Base-by-base conservation (phyloP, 1,140 invertebrate genomes). In the Oscheius sp. region DNA sequence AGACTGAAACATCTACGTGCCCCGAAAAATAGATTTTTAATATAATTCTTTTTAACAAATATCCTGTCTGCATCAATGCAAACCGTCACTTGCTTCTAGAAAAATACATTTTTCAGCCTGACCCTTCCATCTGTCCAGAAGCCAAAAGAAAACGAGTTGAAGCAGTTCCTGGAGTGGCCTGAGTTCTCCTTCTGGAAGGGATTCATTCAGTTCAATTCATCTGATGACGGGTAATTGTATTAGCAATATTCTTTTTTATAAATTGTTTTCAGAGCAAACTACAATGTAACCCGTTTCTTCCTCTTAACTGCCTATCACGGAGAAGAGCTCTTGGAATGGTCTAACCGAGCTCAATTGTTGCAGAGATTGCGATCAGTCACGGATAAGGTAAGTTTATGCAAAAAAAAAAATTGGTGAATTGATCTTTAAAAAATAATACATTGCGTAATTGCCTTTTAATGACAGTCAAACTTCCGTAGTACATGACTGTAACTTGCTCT, bases 111-210 rank as follows among this genome's bases (percentile, higher is more conserved):
- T 42, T 42, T 42, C 38, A 42, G 49, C 28, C 7, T 55, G 7
- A 55, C 49, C 23, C 49, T 55, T 55, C 49, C 49, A 26, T 55
- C 49, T 7, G 23, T 23, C 49, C 7, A 7, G 49, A 55, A 55
- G 28, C 49, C 63, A 2, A 73, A 49, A 45, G 59, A 63, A 62
- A 79, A 82, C 55, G 82, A 82, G 62, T 58, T 82, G 26, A 34
- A 46, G 46, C 74, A 84, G 46, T 82, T 82, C 61, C 63, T 82
- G 4, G 73, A 79, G 38, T 82, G 81, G 81, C 82, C 82, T 26
- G 81, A 84, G 63, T 84, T 80, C 58, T 80, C 67, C n/a, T 84
- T 81, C 62, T 82, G 82, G 81, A 84, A 78, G 28, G 82, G 82
- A 58, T 84, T 82, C 64, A 59, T 82, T 42, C 58, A 71, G 32